phyloP scores from a whole-genome alignment of 2,797 vertebrate genomes.

The Urophycis tenuis region DNA sequence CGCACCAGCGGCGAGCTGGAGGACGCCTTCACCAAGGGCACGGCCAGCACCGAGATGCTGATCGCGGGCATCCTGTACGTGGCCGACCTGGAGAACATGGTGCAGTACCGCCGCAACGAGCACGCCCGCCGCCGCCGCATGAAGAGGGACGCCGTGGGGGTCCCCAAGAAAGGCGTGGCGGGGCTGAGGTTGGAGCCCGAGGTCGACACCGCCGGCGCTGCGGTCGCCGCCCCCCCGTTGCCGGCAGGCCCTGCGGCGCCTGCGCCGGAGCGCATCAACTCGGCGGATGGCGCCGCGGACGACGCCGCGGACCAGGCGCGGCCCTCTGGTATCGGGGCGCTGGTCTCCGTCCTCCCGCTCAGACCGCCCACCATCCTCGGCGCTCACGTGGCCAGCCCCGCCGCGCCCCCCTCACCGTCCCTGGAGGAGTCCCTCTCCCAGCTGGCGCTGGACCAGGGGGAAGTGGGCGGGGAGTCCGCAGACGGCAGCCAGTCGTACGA shows the following conservation, averaged over 20 bases:
- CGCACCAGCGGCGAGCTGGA: slow-evolving; percentile 91
- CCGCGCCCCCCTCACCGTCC: slow-evolving; percentile 56
- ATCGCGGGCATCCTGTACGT: slow-evolving; percentile 94
- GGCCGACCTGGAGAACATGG: slow-evolving; percentile 95
- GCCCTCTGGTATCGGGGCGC: slow-evolving; percentile 57
- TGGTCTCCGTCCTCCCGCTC: slow-evolving; percentile 62
- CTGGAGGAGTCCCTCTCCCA: slow-evolving; percentile 84
- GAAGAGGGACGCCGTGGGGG: slow-evolving; percentile 87
- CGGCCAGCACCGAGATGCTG: slow-evolving; percentile 94
- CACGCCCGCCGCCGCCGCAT: slow-evolving; percentile 90
- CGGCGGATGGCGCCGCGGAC: slow-evolving; percentile 76
- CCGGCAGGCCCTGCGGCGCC: slow-evolving; percentile 16
- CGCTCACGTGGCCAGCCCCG: slow-evolving; percentile 70
- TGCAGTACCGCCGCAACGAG: slow-evolving; percentile 94
- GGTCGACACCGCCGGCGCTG: slow-evolving; percentile 13
- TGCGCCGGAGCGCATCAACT: slow-evolving; percentile 70
- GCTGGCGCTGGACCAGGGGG: slow-evolving; percentile 75
- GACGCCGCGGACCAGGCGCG: slow-evolving; percentile 41
- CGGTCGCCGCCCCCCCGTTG: neutral
- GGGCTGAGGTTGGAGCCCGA: slow-evolving; percentile 81
- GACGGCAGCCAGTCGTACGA: slow-evolving; percentile 70
- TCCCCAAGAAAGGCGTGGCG: slow-evolving; percentile 96
- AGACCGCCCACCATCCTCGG: slow-evolving; percentile 77
- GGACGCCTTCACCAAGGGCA: slow-evolving; percentile 88
- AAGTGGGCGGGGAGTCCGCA: slow-evolving; percentile 69